A percentile compares a stretch with the other conserved stretches of the same genome.
phyloP scores from a whole-genome alignment of 2,797 vertebrate species.

The Falco peregrinus region DNA sequence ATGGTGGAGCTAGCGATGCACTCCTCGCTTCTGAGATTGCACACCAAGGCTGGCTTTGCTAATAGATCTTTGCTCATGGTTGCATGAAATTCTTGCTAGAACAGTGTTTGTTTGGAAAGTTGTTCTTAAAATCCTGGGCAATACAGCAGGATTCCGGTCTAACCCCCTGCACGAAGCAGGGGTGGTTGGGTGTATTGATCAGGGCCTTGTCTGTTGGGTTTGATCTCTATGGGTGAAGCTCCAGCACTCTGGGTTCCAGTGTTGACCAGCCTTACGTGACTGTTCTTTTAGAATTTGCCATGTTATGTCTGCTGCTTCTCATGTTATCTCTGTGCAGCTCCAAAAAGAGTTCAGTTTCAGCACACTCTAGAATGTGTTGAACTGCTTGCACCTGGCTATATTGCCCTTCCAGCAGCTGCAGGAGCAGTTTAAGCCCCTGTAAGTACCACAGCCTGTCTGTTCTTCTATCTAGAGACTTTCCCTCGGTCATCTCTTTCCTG shows the following conservation, averaged over 20 bases:
- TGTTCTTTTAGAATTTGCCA: background rate
- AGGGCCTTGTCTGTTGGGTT: background rate
- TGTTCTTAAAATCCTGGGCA: background rate
- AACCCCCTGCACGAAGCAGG: background rate
- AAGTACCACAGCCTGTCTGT: background rate
- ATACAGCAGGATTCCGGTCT: background rate
- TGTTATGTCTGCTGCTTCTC: background rate
- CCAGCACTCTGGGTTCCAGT: background rate
- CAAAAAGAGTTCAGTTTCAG: background rate
- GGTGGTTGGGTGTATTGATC: background rate
- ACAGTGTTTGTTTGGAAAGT: background rate
- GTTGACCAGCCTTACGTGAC: background rate
- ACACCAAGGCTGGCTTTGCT: background rate
- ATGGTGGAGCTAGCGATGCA: background rate
- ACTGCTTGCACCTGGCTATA: background rate
- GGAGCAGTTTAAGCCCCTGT: background rate
- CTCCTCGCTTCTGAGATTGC: fast-evolving
- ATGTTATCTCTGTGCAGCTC: background rate
- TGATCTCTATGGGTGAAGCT: background rate
- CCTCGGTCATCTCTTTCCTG: background rate
- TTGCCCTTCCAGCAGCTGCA: background rate
- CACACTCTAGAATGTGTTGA: background rate
- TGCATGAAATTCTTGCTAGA: background rate
- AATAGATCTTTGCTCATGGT: background rate
- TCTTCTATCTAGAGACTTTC: background rate